Evolutionary conservation across 2,888 invertebrate species (phyloP), one percentile per base, ranked within the genome.

Genomic region (Furcula furcula): DNA sequence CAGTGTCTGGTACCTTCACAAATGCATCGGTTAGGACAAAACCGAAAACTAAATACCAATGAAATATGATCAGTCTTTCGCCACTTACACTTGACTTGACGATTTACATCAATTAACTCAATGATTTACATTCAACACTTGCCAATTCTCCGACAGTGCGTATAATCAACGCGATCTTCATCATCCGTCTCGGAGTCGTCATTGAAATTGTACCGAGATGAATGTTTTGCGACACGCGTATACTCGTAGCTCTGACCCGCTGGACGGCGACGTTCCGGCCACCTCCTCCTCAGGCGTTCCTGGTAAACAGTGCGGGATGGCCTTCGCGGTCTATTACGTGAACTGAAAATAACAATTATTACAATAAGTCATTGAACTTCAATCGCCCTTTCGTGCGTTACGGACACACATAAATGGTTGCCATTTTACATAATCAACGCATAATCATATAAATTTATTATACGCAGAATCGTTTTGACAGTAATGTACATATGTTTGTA

Each of bases 71-170:
- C 33, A 46, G 55, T 53, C 50, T 53, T 40, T 49, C 11, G 30
- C 37, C 46, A 46, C 49, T 38, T 15, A 14, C 13, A 26, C 7
- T 10, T 4, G 14, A 3, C 18, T 33, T n/a, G n/a, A n/a, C n/a
- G n/a, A n/a, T n/a, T n/a, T n/a, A n/a, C n/a, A n/a, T n/a, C n/a
- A n/a, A n/a, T n/a, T n/a, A n/a, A n/a, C n/a, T n/a, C n/a, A n/a
- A n/a, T n/a, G n/a, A n/a, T n/a, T n/a, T 31, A 16, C 9, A 31
- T 25, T 18, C 61, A 80, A 52, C 81, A 84, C 31, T 69, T 73
- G 11, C 83, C 76, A 37, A 68, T 78, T 58, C 70, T 72, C 46
- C 70, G 77, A 39, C 82, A 83, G 36, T 78, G 75, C 3, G 53
- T 53, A 41, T 72, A 77, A 19, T 74, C 74, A 43, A 60, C 68